These are phyloP conservation scores for Idaea straminata DNA, from an alignment of 2,888 invertebrate genomes.

Conservation along the genomic window DNA sequence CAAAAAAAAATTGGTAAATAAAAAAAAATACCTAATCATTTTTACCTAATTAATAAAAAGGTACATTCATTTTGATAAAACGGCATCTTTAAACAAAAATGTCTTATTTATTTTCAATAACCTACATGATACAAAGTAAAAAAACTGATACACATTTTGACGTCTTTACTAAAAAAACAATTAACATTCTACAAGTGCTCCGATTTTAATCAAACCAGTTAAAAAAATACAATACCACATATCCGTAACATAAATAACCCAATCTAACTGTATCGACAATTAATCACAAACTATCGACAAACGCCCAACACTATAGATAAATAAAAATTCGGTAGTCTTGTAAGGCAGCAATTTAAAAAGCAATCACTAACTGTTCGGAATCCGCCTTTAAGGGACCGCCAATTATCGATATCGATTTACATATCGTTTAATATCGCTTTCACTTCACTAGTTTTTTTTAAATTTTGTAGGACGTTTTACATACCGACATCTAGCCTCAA, in stretches of 20 bases:
- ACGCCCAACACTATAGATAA: conserved; percentile 43
- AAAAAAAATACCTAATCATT: no score
- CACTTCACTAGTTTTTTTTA: conserved; percentile 44
- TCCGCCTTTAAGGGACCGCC: conserved; percentile 68
- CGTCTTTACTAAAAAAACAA: conserved; percentile 3
- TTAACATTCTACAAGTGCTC: background rate
- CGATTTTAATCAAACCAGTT: background rate
- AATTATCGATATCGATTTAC: conserved; percentile 68
- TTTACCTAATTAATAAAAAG: no score
- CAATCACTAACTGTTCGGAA: conserved; percentile 65
- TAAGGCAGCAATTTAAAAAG: conserved; percentile 67
- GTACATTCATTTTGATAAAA: no score
- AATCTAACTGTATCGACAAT: conserved; percentile 16
- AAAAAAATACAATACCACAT: background rate
- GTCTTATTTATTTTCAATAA: background rate
- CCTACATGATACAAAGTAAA: background rate
- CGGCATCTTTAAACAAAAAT: no score
- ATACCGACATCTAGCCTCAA: no score
- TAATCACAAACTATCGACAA: conserved; percentile 33
- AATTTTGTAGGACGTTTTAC: no score
- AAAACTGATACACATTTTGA: background rate
- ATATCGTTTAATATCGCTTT: conserved; percentile 60
- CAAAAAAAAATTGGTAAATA: no score
- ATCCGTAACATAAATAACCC: conserved; percentile 5
- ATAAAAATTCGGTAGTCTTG: conserved; percentile 57